A percentile compares a stretch with the other conserved stretches of the same genome.
These are phyloP conservation scores for Ophioderma brevispina DNA, from an alignment of 35 echinoderm and acorn worm species.

Conservation along the genomic window DNA sequence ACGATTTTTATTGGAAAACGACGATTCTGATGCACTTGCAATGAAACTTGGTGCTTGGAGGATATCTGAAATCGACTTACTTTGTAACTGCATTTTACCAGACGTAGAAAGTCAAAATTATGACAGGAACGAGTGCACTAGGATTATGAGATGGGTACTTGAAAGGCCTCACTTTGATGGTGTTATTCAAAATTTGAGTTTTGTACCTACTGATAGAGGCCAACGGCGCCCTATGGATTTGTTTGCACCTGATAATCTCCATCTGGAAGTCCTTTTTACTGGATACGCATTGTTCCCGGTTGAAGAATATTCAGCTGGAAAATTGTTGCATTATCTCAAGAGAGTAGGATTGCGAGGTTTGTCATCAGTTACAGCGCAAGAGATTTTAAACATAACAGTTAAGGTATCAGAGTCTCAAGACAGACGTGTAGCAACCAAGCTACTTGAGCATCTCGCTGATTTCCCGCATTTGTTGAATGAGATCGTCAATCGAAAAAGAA, in stretches of 20 bases:
- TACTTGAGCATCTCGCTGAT: background rate
- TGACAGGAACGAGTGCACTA: background rate
- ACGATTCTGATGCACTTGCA: background rate
- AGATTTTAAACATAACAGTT: background rate
- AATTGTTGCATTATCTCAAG: background rate
- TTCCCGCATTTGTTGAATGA: background rate
- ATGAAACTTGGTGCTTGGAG: background rate
- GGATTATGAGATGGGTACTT: slow-evolving; percentile 22
- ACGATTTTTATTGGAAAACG: background rate
- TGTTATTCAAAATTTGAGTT: background rate
- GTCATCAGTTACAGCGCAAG: background rate
- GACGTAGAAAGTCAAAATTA: background rate
- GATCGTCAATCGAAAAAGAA: background rate
- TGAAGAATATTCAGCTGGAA: background rate
- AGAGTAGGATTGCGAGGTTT: background rate
- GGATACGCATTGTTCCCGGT: background rate
- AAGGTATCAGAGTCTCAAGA: slow-evolving; percentile 6
- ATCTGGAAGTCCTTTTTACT: background rate
- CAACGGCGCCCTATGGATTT: background rate
- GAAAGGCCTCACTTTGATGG: background rate
- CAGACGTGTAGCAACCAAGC: background rate
- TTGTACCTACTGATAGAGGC: background rate
- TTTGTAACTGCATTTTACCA: background rate
- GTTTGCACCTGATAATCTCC: background rate
- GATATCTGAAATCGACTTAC: background rate